Evolutionary conservation across 2,113 vertebrate species (phyloP).

Genomic region (Laticauda laticaudata): DNA sequence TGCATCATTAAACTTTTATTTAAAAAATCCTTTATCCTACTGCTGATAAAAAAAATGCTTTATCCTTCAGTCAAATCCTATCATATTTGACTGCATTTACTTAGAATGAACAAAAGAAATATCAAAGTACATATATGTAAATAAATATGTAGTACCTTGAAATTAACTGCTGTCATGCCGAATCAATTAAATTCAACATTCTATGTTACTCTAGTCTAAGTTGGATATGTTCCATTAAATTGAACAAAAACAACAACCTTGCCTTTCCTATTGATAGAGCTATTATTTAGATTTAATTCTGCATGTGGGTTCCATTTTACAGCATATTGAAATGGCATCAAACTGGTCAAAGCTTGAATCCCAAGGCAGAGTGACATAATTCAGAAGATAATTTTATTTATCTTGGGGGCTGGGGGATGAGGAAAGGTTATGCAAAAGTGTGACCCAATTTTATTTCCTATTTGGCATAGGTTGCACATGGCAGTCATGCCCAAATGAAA

Average conservation of each 20-base stretch:
- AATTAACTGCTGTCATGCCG: background rate
- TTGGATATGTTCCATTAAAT: constrained; percentile 11
- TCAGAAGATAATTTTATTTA: background rate
- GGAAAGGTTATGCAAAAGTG: background rate
- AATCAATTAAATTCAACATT: background rate
- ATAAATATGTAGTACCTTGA: background rate
- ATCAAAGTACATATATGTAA: background rate
- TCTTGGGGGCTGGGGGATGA: background rate
- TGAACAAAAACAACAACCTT: constrained; percentile 6
- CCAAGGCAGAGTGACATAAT: background rate
- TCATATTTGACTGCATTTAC: background rate
- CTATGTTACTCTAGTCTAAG: background rate
- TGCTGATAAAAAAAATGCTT: background rate
- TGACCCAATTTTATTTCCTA: background rate
- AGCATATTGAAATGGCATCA: background rate
- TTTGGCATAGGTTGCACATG: background rate
- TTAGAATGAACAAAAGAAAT: background rate
- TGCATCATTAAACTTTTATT: background rate
- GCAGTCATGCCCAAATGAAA: background rate
- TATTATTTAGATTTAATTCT: background rate
- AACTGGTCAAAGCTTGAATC: background rate
- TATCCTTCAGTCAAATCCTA: background rate
- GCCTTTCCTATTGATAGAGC: background rate
- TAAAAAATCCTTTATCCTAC: background rate
- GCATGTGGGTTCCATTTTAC: background rate